Evolutionary conservation across 1,140 invertebrate genomes (phyloP), one percentile per base, ranked within the genome.

Genomic region (Phocides pigmalion): DNA sequence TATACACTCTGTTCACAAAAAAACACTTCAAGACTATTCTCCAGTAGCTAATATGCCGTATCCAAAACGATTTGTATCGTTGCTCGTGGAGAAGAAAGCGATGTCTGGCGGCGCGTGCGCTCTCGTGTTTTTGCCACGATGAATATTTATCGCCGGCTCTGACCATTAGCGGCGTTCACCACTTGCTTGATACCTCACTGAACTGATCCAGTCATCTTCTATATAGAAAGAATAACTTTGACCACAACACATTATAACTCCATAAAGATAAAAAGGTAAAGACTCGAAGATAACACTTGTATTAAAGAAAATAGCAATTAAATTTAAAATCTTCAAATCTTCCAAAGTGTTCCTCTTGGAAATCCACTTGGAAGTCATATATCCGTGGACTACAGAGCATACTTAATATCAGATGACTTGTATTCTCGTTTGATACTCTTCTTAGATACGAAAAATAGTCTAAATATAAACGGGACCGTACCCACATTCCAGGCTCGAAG

Each of bases 61-160:
- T 78, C 71, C 63, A 68, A 53, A 15, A 22, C 32, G 50, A 58
- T 44, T 11, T 42, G 3, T 17, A 46, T 78, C 66, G 5, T 62
- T 64, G 46, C 50, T 79, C 67, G 6, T 4, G 4, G 63, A 79
- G 72, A 87, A 87, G 84, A 87, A 87, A 89, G 86, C 81, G 74
- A 75, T 82, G 84, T 73, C 68, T 68, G 69, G 73, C 74, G 80
- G 81, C 81, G 83, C 84, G 86, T 84, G 86, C 86, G 79, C 77
- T 50, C 68, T 68, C 79, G 66, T 87, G 84, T 89, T 89, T 89
- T 89, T 89, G 80, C 82, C 69, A 61, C 76, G 80, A 86, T 90
- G 85, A 90, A 90, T 90, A 90, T 90, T 90, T 87, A 90, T 88
- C 79, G 81, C 46, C 72, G 65, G 72, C 73, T 66, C 73, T 78